Percentiles rank a stretch among this genome's conserved stretches.
phyloP scores from a whole-genome alignment of 2,888 invertebrate species.

The Thelaira solivaga region DNA sequence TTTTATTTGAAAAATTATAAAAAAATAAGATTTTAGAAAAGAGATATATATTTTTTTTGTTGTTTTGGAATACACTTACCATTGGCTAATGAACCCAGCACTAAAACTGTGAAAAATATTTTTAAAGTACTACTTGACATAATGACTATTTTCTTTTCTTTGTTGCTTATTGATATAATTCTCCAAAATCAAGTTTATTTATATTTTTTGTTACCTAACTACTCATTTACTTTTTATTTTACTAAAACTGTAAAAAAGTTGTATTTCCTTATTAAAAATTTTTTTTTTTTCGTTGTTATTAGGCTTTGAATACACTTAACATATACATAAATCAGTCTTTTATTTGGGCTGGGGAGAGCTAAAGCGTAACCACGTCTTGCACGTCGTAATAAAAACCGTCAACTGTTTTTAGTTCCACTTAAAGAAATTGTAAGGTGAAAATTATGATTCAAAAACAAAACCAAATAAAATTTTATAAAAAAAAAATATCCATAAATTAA shows the following conservation, averaged over 20 bases:
- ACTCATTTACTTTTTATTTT: neutral
- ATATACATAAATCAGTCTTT: constrained; percentile 56
- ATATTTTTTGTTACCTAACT: neutral
- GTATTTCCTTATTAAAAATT: constrained; percentile 46
- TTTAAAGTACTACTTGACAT: constrained; percentile 55
- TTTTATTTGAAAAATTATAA: neutral
- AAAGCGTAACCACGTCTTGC: constrained; percentile 66
- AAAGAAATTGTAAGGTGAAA: constrained; percentile 71
- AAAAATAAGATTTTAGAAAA: neutral
- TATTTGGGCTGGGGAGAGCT: constrained; percentile 5
- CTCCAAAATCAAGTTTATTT: constrained; percentile 28
- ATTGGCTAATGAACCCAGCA: constrained; percentile 33
- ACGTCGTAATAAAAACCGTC: constrained; percentile 72
- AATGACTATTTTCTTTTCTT: constrained; percentile 51
- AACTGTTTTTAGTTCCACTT: constrained; percentile 68
- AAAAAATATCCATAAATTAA: constrained; percentile 7
- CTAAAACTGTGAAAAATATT: constrained; percentile 44
- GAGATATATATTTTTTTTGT: neutral
- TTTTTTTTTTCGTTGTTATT: neutral
- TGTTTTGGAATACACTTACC: constrained; percentile 32
- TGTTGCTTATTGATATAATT: neutral
- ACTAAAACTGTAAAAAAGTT: constrained; percentile 37
- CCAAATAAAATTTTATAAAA: neutral
- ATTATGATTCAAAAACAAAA: constrained; percentile 30
- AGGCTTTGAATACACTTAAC: constrained; percentile 37